These are phyloP conservation scores for Actinostola sp. DNA, from an alignment of 92 coral and sea anemone species.

Conservation along the genomic window DNA sequence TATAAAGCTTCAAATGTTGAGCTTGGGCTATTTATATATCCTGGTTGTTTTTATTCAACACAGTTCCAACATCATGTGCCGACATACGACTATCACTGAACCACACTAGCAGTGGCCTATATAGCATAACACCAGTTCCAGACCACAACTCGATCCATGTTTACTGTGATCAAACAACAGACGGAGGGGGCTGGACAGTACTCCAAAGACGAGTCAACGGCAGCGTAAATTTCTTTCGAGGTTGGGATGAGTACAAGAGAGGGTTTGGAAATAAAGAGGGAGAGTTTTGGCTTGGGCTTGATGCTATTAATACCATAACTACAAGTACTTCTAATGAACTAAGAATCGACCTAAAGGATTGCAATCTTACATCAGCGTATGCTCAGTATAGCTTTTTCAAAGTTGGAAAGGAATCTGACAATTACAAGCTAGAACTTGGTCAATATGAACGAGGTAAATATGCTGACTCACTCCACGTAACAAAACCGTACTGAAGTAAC, in stretches of 20 bases:
- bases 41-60: too few species aligned
- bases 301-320: conserved; percentile 48
- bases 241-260: conserved; percentile 44
- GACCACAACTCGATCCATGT: conserved; percentile 41
- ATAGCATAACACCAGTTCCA: conserved; percentile 44
- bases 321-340: not conserved
- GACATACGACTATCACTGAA: not conserved
- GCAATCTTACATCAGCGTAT: conserved; percentile 5
- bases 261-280: conserved; percentile 50
- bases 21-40: too few species aligned
- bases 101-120: conserved; percentile 41
- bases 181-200: conserved; percentile 62
- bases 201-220: conserved; percentile 46
- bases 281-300: conserved; percentile 63
- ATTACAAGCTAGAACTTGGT: conserved; percentile 34
- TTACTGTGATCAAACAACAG: conserved; percentile 48
- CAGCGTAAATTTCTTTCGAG: conserved; percentile 16
- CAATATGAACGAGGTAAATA: conserved; percentile 7
- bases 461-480: not conserved
- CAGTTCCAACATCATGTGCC: conserved; percentile 1
- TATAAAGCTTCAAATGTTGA: too few species aligned
- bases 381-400: conserved; percentile 40
- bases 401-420: conserved; percentile 31
- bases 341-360: conserved; percentile 51
- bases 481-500: too few species aligned